Conservation (phyloP, 2,888 invertebrate genomes). For the Ectemnius cavifrons region DNA sequence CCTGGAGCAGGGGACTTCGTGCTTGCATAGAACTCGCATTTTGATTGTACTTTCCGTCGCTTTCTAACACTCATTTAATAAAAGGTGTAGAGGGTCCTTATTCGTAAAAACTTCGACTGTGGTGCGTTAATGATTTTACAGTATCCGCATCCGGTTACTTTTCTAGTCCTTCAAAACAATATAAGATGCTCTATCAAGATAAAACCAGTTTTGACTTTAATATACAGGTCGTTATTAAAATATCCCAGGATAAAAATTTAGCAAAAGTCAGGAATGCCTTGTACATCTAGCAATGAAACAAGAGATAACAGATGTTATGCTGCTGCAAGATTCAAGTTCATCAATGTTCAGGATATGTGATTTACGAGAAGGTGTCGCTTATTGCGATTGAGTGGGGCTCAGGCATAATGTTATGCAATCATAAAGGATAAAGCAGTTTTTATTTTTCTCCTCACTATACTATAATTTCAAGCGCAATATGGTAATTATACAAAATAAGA, state of each 20-base stretch:
- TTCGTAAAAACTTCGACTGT: too few relatives aligned
- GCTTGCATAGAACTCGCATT: constrained; percentile 18
- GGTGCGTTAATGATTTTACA: too few relatives aligned
- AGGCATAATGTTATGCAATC: too few relatives aligned
- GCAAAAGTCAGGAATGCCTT: constrained; percentile 56
- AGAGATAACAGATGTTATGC: constrained; percentile 28
- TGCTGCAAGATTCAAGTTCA: constrained; percentile 6
- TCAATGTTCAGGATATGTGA: constrained; percentile 21
- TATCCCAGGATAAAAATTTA: constrained; percentile 48
- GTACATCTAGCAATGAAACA: constrained; percentile 34
- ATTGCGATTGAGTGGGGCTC: neutral
- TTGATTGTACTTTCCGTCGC: constrained; percentile 37
- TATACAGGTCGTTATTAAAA: constrained; percentile 7
- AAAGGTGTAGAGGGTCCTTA: constrained; percentile 8
- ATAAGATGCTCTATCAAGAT: constrained; percentile 1
- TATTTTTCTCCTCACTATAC: neutral
- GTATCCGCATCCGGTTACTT: too few relatives aligned
- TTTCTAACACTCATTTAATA: constrained; percentile 57
- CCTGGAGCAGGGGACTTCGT: neutral
- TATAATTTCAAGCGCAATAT: neutral
- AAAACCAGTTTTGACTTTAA: constrained; percentile 5
- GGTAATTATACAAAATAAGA: constrained; percentile 19
- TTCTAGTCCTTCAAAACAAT: too few relatives aligned
- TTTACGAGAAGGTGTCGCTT: neutral
- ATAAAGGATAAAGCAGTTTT: neutral